These are phyloP conservation scores for Gymnodraco acuticeps DNA, from an alignment of 2,797 vertebrate genomes.

Conservation along the genomic window DNA sequence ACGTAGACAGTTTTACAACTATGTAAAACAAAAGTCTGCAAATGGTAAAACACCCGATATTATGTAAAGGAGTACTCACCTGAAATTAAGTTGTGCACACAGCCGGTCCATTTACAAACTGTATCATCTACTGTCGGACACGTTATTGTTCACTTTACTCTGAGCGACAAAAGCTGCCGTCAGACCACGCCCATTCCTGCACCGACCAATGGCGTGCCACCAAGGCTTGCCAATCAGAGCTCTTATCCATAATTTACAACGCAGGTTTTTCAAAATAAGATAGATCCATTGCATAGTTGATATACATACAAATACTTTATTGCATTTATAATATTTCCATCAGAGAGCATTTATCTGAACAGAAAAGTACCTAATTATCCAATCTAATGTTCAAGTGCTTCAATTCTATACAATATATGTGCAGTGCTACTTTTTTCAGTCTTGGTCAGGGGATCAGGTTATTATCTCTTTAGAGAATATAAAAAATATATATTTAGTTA, in stretches of 20 bases:
- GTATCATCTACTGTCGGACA: background rate
- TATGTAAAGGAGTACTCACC: constrained; percentile 21
- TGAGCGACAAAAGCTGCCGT: background rate
- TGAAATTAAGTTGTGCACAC: background rate
- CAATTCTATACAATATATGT: constrained; percentile 2
- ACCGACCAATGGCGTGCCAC: constrained; percentile 40
- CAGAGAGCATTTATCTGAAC: constrained; percentile 11
- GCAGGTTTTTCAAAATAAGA: background rate
- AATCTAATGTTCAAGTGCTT: constrained; percentile 43
- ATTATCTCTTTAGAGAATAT: constrained; percentile 21
- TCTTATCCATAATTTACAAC: rapidly evolving
- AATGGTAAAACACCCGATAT: background rate
- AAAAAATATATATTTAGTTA: background rate
- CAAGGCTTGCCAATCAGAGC: constrained; percentile 5
- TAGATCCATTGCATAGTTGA: background rate
- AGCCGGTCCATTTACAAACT: background rate
- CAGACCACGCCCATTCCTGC: constrained; percentile 27
- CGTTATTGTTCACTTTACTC: background rate
- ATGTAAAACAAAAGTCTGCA: too few relatives aligned
- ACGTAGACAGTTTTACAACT: background rate
- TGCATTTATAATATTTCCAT: constrained; percentile 9
- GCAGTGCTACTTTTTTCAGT: constrained; percentile 20
- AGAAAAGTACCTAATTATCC: constrained; percentile 54
- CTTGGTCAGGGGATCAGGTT: constrained; percentile 13
- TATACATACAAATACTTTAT: constrained; percentile 2